Base-by-base conservation (phyloP, 2,888 invertebrate genomes). In the Nemotelus nigrinus region DNA sequence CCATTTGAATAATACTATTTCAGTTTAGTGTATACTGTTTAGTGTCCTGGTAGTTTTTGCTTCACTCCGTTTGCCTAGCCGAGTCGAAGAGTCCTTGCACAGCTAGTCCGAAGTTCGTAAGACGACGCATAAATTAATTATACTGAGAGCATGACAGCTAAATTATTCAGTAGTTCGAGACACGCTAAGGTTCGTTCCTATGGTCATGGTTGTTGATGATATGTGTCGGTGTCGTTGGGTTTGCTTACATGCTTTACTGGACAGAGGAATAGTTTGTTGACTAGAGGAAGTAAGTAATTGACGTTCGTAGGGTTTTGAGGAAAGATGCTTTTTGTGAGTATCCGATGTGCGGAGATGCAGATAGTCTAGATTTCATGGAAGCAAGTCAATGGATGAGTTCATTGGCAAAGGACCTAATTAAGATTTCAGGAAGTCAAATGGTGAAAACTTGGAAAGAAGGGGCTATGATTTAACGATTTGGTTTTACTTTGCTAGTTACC, bases 111-210 rank as follows among this genome's bases (percentile, higher is more conserved):
- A 41, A 70, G 55, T 48, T 25, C 72, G 47, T 53, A 63, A 74
- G 63, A 41, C 25, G 25, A 25, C 60, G 63, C 74, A 74, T 74
- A 74, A 74, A 74, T 74, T 74, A 74, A 74, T 74, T 74, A 74
- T 74, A 47, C 63, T 47, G 63, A 63, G 63, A 60, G 74, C 74
- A 74, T 74, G 74, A 74, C 74, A 74, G 74, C 74, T 74, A 74
- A 74, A 74, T 74, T 74, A 74, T 74, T 74, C 74, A 74, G 63
- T 74, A 55, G 55, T 8, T 70, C 55, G 41, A 55, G 25, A 70
- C 70, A 53, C 70, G 70, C 25, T 7, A 53, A 70, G 47, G 10
- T 70, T 7, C 41, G 41, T 53, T 53, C 70, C n/a, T 47, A 39
- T 70, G 70, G 41, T 25, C 25, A 25, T 25, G 25, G 25, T 25